These are phyloP conservation scores for Parambassis ranga DNA, from an alignment of 2,797 vertebrate species.

Conservation along the genomic window DNA sequence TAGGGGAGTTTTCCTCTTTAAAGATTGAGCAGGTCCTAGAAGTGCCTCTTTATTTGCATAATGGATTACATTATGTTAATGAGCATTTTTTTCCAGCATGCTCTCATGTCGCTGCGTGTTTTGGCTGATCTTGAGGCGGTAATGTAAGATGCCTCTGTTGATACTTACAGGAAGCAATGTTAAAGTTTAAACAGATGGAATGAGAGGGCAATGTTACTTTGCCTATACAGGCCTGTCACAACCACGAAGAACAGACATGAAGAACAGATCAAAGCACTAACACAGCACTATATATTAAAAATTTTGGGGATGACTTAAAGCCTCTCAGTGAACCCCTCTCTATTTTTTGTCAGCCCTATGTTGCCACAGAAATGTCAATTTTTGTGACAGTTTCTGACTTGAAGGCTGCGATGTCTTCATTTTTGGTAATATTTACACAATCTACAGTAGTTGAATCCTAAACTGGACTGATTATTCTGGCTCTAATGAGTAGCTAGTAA, in stretches of 20 bases:
- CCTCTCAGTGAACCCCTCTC: too few species aligned
- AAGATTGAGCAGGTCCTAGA: conserved; percentile 18
- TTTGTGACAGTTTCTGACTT: too few species aligned
- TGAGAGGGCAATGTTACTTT: conserved; percentile 34
- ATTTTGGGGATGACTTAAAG: background rate
- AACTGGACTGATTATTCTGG: background rate
- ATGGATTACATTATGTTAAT: conserved; percentile 60
- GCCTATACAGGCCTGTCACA: background rate
- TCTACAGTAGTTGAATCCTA: too few species aligned
- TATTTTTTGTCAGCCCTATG: background rate
- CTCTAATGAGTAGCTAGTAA: conserved; percentile 45
- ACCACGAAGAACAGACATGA: background rate
- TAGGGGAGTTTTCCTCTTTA: background rate
- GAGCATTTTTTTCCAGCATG: conserved; percentile 32
- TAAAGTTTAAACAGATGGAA: conserved; percentile 74
- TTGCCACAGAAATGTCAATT: too few species aligned
- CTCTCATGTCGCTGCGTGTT: conserved; percentile 44
- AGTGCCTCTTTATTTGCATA: conserved; percentile 37
- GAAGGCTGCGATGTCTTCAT: too few species aligned
- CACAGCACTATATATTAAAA: background rate
- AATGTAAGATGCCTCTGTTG: conserved; percentile 62
- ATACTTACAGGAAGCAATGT: conserved; percentile 65
- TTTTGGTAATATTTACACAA: too few species aligned
- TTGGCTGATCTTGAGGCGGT: conserved; percentile 29
- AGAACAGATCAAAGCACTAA: background rate